phyloP scores from a whole-genome alignment of 2,797 vertebrate genomes.

The Chromis chromis region DNA sequence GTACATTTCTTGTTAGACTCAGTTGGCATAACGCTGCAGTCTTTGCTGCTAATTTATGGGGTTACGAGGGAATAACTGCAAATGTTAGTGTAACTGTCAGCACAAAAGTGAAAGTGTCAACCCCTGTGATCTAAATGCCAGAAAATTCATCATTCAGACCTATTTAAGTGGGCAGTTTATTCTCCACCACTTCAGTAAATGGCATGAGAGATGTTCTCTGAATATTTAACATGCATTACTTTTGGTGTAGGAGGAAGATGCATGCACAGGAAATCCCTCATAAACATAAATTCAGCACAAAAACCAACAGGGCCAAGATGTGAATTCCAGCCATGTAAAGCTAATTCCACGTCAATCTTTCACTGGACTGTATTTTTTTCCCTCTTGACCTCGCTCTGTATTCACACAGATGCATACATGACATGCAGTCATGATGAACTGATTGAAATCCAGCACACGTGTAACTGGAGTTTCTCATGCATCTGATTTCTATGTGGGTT shows the following conservation, averaged over 20 bases:
- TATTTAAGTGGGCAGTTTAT: neutral
- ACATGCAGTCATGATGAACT: slow-evolving; percentile 22
- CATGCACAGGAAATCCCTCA: neutral
- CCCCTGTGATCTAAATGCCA: neutral
- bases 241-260: neutral
- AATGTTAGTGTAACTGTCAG: slow-evolving; percentile 7
- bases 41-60: slow-evolving; percentile 20
- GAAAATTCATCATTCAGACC: slow-evolving; percentile 1
- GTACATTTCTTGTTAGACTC: neutral
- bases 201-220: too few relatives aligned
- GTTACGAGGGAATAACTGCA: neutral
- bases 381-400: neutral
- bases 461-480: slow-evolving; percentile 4
- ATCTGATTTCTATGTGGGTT: slow-evolving; percentile 7
- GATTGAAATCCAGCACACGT: slow-evolving; percentile 22
- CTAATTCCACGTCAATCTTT: neutral
- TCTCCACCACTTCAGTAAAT: too few relatives aligned
- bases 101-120: neutral
- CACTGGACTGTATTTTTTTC: neutral
- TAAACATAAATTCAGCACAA: neutral
- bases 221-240: too few relatives aligned
- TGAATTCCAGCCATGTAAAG: neutral
- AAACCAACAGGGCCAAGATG: neutral
- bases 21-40: neutral
- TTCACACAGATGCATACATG: neutral